Percentiles rank a stretch among this genome's conserved stretches.
phyloP scores from a whole-genome alignment of 2,888 invertebrate genomes.

The Lithophane ornitopus region DNA sequence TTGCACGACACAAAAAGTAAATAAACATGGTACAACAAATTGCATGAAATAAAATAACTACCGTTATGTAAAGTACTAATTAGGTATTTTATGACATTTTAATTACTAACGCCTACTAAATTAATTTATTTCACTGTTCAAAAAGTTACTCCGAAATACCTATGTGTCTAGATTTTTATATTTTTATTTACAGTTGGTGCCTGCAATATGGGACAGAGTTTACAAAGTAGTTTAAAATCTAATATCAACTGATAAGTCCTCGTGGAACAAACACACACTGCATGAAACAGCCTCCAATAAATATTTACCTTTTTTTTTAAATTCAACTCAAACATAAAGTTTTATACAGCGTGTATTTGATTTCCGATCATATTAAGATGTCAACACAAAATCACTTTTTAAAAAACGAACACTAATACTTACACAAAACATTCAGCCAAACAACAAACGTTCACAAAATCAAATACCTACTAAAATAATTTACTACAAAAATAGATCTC shows the following conservation, averaged over 20 bases:
- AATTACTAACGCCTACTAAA: not conserved
- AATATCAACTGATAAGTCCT: slow-evolving; percentile 53
- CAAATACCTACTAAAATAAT: slow-evolving; percentile 60
- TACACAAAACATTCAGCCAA: slow-evolving; percentile 60
- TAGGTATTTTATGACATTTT: not conserved
- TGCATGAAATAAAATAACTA: not conserved
- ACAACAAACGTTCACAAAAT: slow-evolving; percentile 56
- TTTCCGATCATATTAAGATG: slow-evolving; percentile 30
- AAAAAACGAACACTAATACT: slow-evolving; percentile 39
- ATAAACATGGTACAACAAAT: not conserved
- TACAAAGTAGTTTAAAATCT: slow-evolving; percentile 59
- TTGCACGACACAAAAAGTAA: slow-evolving; percentile 20
- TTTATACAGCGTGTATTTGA: slow-evolving; percentile 48
- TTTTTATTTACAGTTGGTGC: slow-evolving; percentile 8
- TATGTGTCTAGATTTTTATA: not conserved
- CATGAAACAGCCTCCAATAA: slow-evolving; percentile 56
- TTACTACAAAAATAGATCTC: slow-evolving; percentile 56
- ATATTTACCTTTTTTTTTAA: slow-evolving; percentile 21
- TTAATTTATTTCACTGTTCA: not conserved
- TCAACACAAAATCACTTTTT: slow-evolving; percentile 54
- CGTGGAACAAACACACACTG: slow-evolving; percentile 55
- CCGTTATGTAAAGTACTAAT: too few species aligned
- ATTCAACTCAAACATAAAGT: slow-evolving; percentile 30
- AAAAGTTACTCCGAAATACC: not conserved
- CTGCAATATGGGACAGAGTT: slow-evolving; percentile 29